Evolutionary conservation across 1,140 invertebrate genomes (phyloP).

Genomic region (Drosophila littoralis): DNA sequence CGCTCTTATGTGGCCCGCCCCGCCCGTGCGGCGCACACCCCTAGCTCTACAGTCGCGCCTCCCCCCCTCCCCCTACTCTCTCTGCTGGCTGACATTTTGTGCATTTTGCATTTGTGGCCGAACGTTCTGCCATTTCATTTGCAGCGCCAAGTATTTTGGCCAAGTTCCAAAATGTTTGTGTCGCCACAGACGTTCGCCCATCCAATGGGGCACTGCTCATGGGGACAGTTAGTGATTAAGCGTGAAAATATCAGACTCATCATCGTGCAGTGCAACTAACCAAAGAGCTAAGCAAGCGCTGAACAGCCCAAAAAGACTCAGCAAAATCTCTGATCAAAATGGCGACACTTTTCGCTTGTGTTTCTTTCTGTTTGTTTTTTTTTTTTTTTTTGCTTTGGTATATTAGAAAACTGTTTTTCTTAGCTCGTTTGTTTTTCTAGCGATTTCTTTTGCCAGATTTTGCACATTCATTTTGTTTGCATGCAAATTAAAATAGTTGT

Average conservation of each 20-base stretch:
- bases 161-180: conserved; percentile 67
- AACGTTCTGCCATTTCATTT: conserved; percentile 78
- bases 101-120: conserved; percentile 59
- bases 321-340: conserved; percentile 43
- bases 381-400: conserved; percentile 5
- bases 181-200: conserved; percentile 44
- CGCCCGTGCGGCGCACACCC: neutral
- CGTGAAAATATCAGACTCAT: conserved; percentile 78
- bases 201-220: conserved; percentile 31
- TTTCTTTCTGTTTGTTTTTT: conserved; percentile 10
- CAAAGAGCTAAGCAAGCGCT: conserved; percentile 1
- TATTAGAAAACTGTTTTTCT: conserved; percentile 33
- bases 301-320: conserved; percentile 18
- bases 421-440: conserved; percentile 33
- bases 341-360: conserved; percentile 50
- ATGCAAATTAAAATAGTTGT: conserved; percentile 35
- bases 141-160: conserved; percentile 82
- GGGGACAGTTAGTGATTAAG: conserved; percentile 80
- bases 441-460: conserved; percentile 25
- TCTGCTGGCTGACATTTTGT: conserved; percentile 61
- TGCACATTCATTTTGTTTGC: conserved; percentile 30
- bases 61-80: neutral
- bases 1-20: conserved; percentile 8
- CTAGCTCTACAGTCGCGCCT: too few relatives aligned
- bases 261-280: conserved; percentile 31